These are phyloP conservation scores for Tetropium fuscum DNA, from an alignment of 2,888 invertebrate genomes.

Conservation along the genomic window DNA sequence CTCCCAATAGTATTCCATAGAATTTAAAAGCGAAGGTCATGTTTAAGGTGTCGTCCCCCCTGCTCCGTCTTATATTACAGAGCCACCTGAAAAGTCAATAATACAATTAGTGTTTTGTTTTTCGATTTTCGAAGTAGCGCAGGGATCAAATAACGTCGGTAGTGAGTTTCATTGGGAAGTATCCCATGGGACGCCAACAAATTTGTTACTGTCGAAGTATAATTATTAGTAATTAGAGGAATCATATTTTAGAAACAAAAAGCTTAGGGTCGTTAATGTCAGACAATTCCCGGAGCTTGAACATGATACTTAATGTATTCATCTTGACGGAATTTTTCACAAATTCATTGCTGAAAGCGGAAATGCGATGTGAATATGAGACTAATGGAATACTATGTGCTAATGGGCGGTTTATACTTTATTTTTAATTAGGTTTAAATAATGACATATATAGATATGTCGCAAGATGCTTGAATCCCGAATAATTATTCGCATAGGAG, in stretches of 20 bases:
- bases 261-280: conserved; percentile 49
- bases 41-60: no score
- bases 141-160: conserved; percentile 33
- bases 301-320: conserved; percentile 47
- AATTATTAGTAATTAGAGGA: conserved; percentile 59
- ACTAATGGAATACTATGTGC: conserved; percentile 34
- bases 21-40: no score
- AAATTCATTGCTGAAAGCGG: conserved; percentile 32
- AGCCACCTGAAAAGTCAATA: no score
- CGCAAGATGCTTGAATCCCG: no score
- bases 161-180: conserved; percentile 41
- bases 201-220: conserved; percentile 56
- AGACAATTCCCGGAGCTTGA: conserved; percentile 42
- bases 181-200: conserved; percentile 50
- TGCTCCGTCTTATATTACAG: no score
- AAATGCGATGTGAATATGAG: conserved; percentile 29
- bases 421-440: conserved; percentile 29
- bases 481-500: no score
- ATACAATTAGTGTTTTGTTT: conserved; percentile 15
- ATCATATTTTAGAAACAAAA: conserved; percentile 61
- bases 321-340: conserved; percentile 42
- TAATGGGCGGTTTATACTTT: conserved; percentile 27
- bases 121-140: not conserved
- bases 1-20: no score
- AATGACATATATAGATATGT: conserved; percentile 13